phyloP scores from a whole-genome alignment of 35 echinoderm and acorn worm species.

The Apostichopus japonicus region DNA sequence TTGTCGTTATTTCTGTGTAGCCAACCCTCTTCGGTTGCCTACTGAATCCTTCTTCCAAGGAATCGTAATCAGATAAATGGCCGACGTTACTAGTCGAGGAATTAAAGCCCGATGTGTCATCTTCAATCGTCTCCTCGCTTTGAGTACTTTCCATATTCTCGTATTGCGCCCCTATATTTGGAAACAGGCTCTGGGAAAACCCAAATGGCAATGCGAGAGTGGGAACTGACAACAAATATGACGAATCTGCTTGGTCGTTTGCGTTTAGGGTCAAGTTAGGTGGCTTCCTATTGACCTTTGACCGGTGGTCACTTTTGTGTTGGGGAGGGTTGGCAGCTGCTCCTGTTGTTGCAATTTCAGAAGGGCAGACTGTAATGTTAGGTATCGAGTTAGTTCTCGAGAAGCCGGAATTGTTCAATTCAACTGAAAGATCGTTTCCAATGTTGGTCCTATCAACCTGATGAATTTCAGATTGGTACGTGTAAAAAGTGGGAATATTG shows the following conservation, averaged over 20 bases:
- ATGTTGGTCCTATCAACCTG: too few species aligned
- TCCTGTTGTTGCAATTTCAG: neutral
- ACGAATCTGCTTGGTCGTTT: neutral
- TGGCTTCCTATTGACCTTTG: slow-evolving; percentile 1
- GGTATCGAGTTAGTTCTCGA: neutral
- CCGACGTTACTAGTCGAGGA: neutral
- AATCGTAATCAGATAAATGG: slow-evolving; percentile 19
- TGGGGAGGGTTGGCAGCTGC: neutral
- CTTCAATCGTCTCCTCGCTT: slow-evolving; percentile 18
- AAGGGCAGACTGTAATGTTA: neutral
- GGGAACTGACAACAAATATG: slow-evolving; percentile 13
- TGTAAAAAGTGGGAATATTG: neutral
- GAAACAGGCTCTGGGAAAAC: slow-evolving; percentile 29
- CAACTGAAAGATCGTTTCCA: neutral
- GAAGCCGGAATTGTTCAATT: neutral
- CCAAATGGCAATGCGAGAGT: slow-evolving; percentile 29
- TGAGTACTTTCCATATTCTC: neutral
- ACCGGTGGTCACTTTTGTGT: neutral
- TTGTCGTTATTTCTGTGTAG: slow-evolving; percentile 6
- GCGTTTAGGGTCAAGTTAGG: neutral
- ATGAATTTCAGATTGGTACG: neutral
- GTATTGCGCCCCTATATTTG: slow-evolving; percentile 21
- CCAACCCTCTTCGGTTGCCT: neutral
- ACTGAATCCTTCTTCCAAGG: slow-evolving; percentile 24
- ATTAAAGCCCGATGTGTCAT: slow-evolving; percentile 27